Evolutionary conservation across 2,113 vertebrate genomes (phyloP), one percentile per base, ranked within the genome.

Genomic region (Hydrochoerus hydrochaeris): DNA sequence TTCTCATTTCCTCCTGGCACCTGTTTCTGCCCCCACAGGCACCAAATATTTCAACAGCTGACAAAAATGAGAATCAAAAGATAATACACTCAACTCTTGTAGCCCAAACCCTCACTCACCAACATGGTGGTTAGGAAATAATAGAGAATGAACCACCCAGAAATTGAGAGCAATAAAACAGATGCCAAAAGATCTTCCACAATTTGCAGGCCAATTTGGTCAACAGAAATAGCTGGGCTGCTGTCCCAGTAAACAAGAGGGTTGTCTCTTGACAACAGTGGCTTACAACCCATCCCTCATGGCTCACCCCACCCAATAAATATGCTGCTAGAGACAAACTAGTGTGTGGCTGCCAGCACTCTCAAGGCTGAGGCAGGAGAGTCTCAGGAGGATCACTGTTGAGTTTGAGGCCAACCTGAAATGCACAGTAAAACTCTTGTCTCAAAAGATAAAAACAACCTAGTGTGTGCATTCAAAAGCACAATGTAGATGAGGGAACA

Each of bases 1-100:
- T 97, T 94, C 95, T 97, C 90, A 94, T 95, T 96, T 96, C 97
- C 97, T 96, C 85, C 94, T 96, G 88, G 88, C 96, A 97, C 96
- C 95, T 93, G 96, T 91, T 95, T 89, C 84, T 91, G 87, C 35
- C 95, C 96, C 86, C 57, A 97, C 54, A 96, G 87, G 85, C 87
- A 94, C 67, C 75, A 90, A 94, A 90, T 57, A 89, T 57, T 97
- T 94, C 80, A 96, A 93, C 96, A 95, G 92, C 87, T 96, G 95
- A 58, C 60, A 95, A 58, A 96, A 97, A 92, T 62, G n/a, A 95
- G 87, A 96, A 97, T 81, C 88, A 90, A 96, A 57, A 95, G 93
- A 97, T 81, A 93, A 93, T 73, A 88, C 65, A 89, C 54, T 57
- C 81, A 62, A 90, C 49, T 81, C 85, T 0, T 52, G n/a, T 44